Percentiles rank a stretch among this genome's conserved stretches.
Evolutionary conservation across 2,797 vertebrate species (phyloP).

Genomic region (Ctenochaetus hawaiiensis): DNA sequence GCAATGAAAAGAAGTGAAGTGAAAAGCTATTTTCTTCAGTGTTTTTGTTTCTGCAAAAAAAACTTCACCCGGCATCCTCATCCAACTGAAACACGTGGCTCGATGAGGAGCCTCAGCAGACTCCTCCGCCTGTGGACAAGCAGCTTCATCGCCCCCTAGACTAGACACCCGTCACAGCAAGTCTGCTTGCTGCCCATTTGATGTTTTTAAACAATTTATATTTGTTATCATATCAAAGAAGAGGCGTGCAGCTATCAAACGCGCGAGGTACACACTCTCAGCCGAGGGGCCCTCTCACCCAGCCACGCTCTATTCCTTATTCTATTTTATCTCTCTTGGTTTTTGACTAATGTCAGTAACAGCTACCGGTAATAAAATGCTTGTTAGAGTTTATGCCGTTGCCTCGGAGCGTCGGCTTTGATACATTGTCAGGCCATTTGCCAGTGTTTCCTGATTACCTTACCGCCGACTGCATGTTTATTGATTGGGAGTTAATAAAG

Average conservation of each 20-base stretch:
- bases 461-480: conserved; percentile 96
- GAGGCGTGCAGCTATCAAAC: conserved; percentile 94
- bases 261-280: conserved; percentile 89
- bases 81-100: conserved; percentile 1
- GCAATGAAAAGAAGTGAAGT: not conserved
- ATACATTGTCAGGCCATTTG: conserved; percentile 98
- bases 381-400: conserved; percentile 95
- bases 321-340: conserved; percentile 99
- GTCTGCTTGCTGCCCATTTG: conserved; percentile 89
- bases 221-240: conserved; percentile 99
- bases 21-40: not conserved
- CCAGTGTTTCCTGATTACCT: conserved; percentile 98
- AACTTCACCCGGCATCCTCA: not conserved
- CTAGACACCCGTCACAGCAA: conserved; percentile 89
- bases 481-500: conserved; percentile 99
- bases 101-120: conserved; percentile 6
- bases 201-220: conserved; percentile 99
- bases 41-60: not conserved
- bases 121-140: conserved; percentile 9
- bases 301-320: conserved; percentile 91
- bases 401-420: conserved; percentile 97
- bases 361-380: conserved; percentile 99
- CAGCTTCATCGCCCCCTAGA: conserved; percentile 30
- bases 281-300: conserved; percentile 93
- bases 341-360: conserved; percentile 99